Conservation (phyloP, 2,113 vertebrate genomes). For the Archocentrus centrarchus region DNA sequence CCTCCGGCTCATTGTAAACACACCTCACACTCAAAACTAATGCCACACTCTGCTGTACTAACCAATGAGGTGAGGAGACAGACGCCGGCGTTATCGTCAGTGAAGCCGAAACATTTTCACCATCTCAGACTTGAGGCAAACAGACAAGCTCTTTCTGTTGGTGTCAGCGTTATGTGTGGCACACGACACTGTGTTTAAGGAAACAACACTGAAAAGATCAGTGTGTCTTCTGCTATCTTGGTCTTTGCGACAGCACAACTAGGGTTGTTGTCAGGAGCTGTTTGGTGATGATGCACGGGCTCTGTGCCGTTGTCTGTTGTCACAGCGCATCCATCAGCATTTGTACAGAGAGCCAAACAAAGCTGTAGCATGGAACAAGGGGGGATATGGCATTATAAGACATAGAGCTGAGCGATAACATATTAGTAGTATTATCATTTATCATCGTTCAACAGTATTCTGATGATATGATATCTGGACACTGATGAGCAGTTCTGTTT, state of each 20-base stretch:
- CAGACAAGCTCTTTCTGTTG: constrained; percentile 78
- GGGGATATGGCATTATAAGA: neutral
- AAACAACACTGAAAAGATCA: constrained; percentile 81
- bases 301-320: constrained; percentile 65
- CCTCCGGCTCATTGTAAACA: constrained; percentile 70
- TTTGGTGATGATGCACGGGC: constrained; percentile 74
- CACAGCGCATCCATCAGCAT: constrained; percentile 67
- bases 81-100: constrained; percentile 23
- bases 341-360: constrained; percentile 39
- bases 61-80: constrained; percentile 49
- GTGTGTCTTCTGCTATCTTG: constrained; percentile 71
- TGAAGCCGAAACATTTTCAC: constrained; percentile 57
- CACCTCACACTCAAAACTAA: constrained; percentile 66
- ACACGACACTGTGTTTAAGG: constrained; percentile 64
- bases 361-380: neutral
- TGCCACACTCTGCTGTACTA: constrained; percentile 47
- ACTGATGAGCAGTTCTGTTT: neutral
- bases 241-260: constrained; percentile 61
- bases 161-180: constrained; percentile 73
- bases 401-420: constrained; percentile 20
- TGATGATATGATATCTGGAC: neutral
- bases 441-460: constrained; percentile 6
- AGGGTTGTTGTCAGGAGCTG: constrained; percentile 77
- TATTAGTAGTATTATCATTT: neutral
- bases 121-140: constrained; percentile 65